Evolutionary conservation across 2,888 invertebrate genomes (phyloP).

Genomic region (Eupithecia pulchellata): DNA sequence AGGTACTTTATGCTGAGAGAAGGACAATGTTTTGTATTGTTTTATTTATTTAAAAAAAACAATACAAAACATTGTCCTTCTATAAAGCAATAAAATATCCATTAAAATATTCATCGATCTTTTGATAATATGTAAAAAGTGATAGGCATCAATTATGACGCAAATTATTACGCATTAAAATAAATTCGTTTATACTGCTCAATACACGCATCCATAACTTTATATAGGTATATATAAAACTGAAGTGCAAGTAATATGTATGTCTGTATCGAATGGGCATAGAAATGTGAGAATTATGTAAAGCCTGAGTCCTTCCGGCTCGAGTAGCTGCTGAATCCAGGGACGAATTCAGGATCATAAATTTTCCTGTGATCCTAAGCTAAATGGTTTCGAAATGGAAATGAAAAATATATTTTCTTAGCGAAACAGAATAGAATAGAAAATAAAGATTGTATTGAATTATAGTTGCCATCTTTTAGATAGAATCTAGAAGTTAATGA

Average conservation of each 20-base stretch:
- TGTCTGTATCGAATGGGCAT: constrained; percentile 62
- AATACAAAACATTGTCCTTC: no score
- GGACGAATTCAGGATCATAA: constrained; percentile 19
- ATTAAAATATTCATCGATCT: no score
- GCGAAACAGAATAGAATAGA: no score
- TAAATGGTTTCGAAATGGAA: neutral
- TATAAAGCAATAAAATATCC: no score
- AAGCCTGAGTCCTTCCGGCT: constrained; percentile 60
- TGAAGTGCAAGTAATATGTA: constrained; percentile 29
- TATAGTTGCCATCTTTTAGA: neutral
- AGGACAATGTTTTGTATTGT: neutral
- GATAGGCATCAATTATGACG: no score
- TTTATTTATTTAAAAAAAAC: no score
- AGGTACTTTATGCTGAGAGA: neutral
- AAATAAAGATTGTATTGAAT: neutral
- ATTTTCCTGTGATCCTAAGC: neutral
- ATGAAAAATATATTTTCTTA: no score
- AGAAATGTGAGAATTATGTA: constrained; percentile 71
- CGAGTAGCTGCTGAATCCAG: constrained; percentile 40
- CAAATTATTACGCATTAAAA: constrained; percentile 1
- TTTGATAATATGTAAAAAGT: no score
- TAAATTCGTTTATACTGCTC: neutral
- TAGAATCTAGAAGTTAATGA: neutral
- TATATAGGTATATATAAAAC: constrained; percentile 24
- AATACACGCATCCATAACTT: constrained; percentile 22